These are phyloP conservation scores for Steinernema scapterisci DNA, from an alignment of 2,888 invertebrate genomes.

Conservation along the genomic window DNA sequence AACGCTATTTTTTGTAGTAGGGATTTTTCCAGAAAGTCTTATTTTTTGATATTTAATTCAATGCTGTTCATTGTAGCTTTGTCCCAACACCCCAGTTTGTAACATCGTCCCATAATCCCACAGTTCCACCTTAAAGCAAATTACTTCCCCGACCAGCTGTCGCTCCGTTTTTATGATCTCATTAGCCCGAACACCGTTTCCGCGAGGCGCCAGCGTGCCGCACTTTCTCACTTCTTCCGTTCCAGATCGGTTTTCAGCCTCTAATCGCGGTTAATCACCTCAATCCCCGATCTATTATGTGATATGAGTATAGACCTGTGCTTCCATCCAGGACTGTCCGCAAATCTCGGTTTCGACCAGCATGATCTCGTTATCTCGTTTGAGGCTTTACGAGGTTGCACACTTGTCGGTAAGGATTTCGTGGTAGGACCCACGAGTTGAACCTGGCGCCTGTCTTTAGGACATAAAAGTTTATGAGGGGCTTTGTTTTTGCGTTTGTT, in stretches of 20 bases:
- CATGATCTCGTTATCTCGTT: slow-evolving; percentile 13
- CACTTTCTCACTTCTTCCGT: background rate
- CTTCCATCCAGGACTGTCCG: slow-evolving; percentile 13
- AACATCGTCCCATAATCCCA: background rate
- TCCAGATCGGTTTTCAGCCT: background rate
- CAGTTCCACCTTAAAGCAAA: background rate
- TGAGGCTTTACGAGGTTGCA: slow-evolving; percentile 18
- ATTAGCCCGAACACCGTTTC: no score
- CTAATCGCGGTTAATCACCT: background rate
- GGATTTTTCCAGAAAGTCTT: no score
- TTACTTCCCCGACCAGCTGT: background rate
- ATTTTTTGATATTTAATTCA: no score
- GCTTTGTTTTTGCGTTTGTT: background rate
- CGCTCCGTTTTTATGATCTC: background rate
- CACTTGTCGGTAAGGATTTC: slow-evolving; percentile 4
- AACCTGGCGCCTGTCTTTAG: background rate
- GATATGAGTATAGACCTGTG: slow-evolving; percentile 3
- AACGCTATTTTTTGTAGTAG: no score
- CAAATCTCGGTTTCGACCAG: slow-evolving; percentile 18
- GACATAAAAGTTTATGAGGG: background rate
- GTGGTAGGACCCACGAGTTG: no score
- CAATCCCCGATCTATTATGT: background rate
- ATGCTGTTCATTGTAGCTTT: no score
- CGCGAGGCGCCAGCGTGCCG: background rate
- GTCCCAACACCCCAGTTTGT: background rate